Base-by-base conservation (phyloP, 2,888 invertebrate genomes). In the Lithophane leautieri region DNA sequence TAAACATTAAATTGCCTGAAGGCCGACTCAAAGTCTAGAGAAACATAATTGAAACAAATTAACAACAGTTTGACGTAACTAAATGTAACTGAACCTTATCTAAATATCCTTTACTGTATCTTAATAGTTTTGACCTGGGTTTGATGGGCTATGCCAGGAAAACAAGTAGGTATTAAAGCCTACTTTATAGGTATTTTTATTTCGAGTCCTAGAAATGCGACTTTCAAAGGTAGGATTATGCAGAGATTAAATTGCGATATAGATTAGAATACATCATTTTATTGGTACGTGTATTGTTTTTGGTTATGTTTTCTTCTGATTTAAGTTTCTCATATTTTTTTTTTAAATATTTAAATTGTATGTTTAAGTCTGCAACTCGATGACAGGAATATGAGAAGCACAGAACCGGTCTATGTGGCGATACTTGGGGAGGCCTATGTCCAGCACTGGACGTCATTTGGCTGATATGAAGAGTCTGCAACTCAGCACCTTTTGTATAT, bases 1-100 rank as follows among this genome's bases (percentile, higher is more conserved):
- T 34, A 7, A 47, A 44, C 58, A 50, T 52, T 65, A 60, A 70
- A 67, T 70, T 50, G 54, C 25, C 54, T 50, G 50, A 75, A 78
- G 75, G 65, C 65, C 58, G 70, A 68, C 66, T 70, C 75, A 50
- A 56, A 70, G 65, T 73, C 74, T 78, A 70, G 61, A 58, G 70
- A 52, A 82, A 61, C 63, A 61, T 70, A 81, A 78, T 75, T 81
- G 65, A 81, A 83, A 78, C 85, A 75, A 83, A 78, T 81, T 81
- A 81, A 78, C 70, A 81, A 70, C 72, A 72, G 58, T 75, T 75
- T 72, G 66, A 70, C 47, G 65, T 44, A 42, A 70, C 52, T 68
- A 58, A 78, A 73, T 75, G 85, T 85, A 56, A 73, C 60, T 76
- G 60, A 80, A 61, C 65, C 69, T 73, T 72, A 76, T 84, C 81